Base-by-base conservation (phyloP, 2,888 invertebrate species). In the Acleris sparsana region DNA sequence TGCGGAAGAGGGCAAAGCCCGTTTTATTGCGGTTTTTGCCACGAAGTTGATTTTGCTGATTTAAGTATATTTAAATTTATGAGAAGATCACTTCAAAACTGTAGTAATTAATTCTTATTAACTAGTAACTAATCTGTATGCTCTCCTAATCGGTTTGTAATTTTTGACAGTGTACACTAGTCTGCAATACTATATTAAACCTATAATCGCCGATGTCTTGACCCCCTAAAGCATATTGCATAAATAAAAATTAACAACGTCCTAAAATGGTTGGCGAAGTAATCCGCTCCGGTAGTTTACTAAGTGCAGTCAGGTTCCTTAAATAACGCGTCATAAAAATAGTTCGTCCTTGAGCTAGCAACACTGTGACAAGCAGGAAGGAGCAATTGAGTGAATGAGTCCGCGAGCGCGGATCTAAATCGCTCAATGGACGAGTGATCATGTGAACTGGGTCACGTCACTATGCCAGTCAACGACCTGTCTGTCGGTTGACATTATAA, bases 371-470 rank as follows among this genome's bases (percentile, higher is more conserved):
- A 68, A 73, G 74, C 88, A 86, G 89, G 90, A 91, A 88, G 83
- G 74, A 75, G 71, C 82, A 87, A 91, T 90, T 89, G 87, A 83
- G 75, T 77, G 82, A 85, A 87, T 85, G 84, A 84, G 78, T 74
- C 71, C 70, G 80, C 80, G 77, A 73, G 76, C 83, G 82, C 80
- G 73, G 82, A 82, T 83, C 84, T 80, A 70, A 76, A 83, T 80
- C 82, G 83, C 81, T 83, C 80, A 82, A 81, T 83, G 83, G 75
- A 78, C 84, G 74, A 76, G 76, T 77, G 82, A 83, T 80, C 84
- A 85, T 91, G 92, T 80, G 91, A 91, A 91, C 84, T 88, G 71
- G 89, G 89, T 78, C 85, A 90, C 70, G 88, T 78, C 85, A 90
- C 71, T 84, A 75, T 79, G 82, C 72, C 80, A 80, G 85, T 83